Evolutionary conservation across 2,888 invertebrate species (phyloP).

Genomic region (Epistrophe eligans): DNA sequence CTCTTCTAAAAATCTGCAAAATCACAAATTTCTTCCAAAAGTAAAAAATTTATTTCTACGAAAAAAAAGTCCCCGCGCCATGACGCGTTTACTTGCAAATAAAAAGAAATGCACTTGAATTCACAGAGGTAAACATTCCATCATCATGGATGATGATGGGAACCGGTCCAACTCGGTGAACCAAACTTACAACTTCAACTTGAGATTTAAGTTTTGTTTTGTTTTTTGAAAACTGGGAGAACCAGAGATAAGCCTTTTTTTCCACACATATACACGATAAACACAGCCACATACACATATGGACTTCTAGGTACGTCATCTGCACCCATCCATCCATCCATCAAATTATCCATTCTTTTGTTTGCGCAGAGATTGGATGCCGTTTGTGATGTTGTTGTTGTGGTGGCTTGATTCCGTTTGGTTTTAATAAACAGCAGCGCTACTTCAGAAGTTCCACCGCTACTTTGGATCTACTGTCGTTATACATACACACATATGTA

Average conservation of each 20-base stretch:
- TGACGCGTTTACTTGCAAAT: slow-evolving; percentile 11
- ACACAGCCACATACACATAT: not conserved
- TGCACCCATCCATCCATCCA: slow-evolving; percentile 72
- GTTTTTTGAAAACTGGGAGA: slow-evolving; percentile 2
- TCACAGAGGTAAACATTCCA: slow-evolving; percentile 61
- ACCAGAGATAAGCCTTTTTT: slow-evolving; percentile 32
- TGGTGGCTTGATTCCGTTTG: slow-evolving; percentile 53
- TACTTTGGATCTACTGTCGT: slow-evolving; percentile 21
- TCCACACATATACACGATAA: slow-evolving; percentile 18
- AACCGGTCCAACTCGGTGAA: slow-evolving; percentile 58
- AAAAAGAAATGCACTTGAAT: slow-evolving; percentile 52
- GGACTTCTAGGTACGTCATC: slow-evolving; percentile 46
- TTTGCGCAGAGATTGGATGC: slow-evolving; percentile 72
- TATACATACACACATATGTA: too few species aligned
- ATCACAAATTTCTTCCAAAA: not conserved
- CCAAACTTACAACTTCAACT: slow-evolving; percentile 42
- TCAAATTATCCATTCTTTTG: slow-evolving; percentile 76
- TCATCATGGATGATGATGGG: slow-evolving; percentile 51
- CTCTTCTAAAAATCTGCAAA: not conserved
- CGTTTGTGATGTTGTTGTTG: slow-evolving; percentile 12
- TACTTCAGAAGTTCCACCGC: slow-evolving; percentile 74
- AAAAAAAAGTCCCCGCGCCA: not conserved
- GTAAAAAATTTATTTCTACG: not conserved
- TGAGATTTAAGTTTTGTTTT: slow-evolving; percentile 19
- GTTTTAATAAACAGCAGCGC: slow-evolving; percentile 76